Evolutionary conservation across 2,888 invertebrate genomes (phyloP), one percentile per base, ranked within the genome.

Genomic region (Muscina levida): DNA sequence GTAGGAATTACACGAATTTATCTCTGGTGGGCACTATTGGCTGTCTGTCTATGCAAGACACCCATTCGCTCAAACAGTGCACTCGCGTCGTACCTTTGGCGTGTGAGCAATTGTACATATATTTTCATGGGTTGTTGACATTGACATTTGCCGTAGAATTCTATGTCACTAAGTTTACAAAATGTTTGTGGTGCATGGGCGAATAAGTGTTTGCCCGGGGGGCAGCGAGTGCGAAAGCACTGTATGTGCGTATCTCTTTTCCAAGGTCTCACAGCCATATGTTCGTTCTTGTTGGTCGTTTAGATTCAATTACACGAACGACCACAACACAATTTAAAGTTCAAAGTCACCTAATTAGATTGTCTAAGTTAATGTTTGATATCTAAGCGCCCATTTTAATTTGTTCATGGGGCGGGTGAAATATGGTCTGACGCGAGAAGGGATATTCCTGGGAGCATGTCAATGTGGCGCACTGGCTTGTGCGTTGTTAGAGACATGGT

Each of bases 61-160:
- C 31, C 57, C n/a, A 31, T n/a, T 5, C 31, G 31, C 51, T 31
- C 57, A 57, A 31, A 31, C 31, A 53, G 15, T 31, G 31, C 31
- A 31, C 8, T 31, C 31, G 31, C 31, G 31, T 5, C 8, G 57
- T 57, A 15, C 15, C 22, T 53, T n/a, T n/a, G 13, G 56, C 26
- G 17, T 57, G 68, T 57, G 56, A 26, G 17, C 22, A 37, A 15
- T 10, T 11, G 51, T 26, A 19, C 44, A 26, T 26, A 19, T 31
- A 26, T 22, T 72, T 72, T 82, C 76, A 73, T 62, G 70, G 65
- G 53, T 76, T 73, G 76, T 70, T 82, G 82, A 70, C 82, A 82
- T 82, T 82, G 82, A 82, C 79, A 79, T 82, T 79, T 82, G 75
- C 72, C 72, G 78, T 59, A 77, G 31, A 78, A 75, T 82, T 76